phyloP scores from a whole-genome alignment of 2,888 invertebrate species.

The Ochropleura plecta region DNA sequence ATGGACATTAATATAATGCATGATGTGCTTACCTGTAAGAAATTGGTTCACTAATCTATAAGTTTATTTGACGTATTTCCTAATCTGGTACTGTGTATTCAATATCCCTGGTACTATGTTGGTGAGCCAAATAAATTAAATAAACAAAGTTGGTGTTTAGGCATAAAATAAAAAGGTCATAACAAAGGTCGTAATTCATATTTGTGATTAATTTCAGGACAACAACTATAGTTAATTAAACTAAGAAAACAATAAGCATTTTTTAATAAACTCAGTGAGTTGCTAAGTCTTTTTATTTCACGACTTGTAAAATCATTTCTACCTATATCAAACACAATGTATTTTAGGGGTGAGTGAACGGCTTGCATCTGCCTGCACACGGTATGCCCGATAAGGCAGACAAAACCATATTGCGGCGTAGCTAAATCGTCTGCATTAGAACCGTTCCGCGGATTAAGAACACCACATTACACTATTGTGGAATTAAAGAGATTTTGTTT shows the following conservation, averaged over 20 bases:
- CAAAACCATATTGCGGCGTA: slow-evolving; percentile 64
- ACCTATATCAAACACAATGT: slow-evolving; percentile 1
- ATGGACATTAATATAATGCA: no score
- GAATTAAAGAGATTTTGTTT: slow-evolving; percentile 75
- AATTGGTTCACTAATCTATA: no score
- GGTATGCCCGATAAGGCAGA: slow-evolving; percentile 43
- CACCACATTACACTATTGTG: slow-evolving; percentile 73
- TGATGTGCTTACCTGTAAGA: no score
- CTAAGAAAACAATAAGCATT: background rate
- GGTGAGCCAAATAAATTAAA: no score
- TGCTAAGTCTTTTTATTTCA: background rate
- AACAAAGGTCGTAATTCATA: background rate
- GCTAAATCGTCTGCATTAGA: slow-evolving; percentile 74
- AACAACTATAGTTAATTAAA: slow-evolving; percentile 1
- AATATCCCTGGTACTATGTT: no score
- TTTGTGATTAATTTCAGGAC: slow-evolving; percentile 11
- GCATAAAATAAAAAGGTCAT: background rate
- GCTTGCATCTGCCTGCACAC: slow-evolving; percentile 22
- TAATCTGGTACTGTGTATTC: no score
- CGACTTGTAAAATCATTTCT: background rate
- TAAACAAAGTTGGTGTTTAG: background rate
- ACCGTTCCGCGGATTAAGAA: slow-evolving; percentile 73
- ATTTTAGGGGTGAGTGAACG: slow-evolving; percentile 5
- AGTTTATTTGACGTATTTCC: no score
- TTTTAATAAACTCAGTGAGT: background rate